Conservation (phyloP, 2,113 vertebrate genomes). For the Willisornis vidua region DNA sequence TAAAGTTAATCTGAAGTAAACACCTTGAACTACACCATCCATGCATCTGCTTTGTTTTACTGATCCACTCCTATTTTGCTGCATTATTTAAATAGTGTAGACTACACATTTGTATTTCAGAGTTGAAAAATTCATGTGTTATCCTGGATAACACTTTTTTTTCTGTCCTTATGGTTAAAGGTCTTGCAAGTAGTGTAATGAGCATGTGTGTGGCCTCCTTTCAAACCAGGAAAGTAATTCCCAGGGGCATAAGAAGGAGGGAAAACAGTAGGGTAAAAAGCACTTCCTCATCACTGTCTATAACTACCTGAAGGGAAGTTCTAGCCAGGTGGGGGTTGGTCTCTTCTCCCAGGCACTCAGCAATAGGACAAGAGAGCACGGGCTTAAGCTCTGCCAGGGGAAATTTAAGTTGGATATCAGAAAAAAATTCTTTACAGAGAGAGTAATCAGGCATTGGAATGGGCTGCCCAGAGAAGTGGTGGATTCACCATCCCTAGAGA, state of each 20-base stretch:
- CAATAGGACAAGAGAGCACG: too few species aligned
- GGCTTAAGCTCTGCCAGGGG: too few species aligned
- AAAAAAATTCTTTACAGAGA: too few species aligned
- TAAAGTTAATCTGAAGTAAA: background rate
- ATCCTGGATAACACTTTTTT: background rate
- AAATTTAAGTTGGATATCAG: too few species aligned
- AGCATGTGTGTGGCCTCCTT: background rate
- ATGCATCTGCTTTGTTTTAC: background rate
- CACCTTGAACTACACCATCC: background rate
- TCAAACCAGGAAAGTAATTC: background rate
- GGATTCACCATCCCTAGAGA: too few species aligned
- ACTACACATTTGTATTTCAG: background rate
- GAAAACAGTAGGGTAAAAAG: background rate
- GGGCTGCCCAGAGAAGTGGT: too few species aligned
- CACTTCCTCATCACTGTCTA: too few species aligned
- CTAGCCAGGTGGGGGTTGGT: too few species aligned
- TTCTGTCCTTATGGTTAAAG: background rate
- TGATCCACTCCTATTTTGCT: background rate
- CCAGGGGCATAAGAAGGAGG: background rate
- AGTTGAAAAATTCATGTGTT: background rate
- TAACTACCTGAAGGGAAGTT: too few species aligned
- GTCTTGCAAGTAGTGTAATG: background rate
- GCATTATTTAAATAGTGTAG: background rate
- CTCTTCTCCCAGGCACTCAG: too few species aligned
- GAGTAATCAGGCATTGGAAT: too few species aligned